These are phyloP conservation scores for Orussus abietinus DNA, from an alignment of 1,140 invertebrate species.

Conservation along the genomic window DNA sequence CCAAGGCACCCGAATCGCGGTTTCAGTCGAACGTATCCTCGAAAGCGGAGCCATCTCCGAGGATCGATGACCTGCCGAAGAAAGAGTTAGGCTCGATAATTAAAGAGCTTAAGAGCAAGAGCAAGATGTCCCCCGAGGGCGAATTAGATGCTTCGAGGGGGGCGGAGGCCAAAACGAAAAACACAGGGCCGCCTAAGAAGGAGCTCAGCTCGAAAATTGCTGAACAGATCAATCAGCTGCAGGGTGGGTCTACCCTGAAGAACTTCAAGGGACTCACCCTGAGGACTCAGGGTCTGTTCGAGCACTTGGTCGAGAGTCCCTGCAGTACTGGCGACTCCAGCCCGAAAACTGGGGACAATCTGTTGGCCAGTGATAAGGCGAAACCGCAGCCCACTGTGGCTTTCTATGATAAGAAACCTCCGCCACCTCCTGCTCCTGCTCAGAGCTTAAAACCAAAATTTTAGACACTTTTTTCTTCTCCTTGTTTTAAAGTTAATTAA, in stretches of 20 bases:
- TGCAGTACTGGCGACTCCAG: slow-evolving; percentile 19
- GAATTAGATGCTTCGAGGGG: too few species aligned
- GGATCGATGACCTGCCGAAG: too few species aligned
- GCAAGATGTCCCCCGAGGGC: too few species aligned
- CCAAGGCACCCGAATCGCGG: too few species aligned
- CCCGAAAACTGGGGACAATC: slow-evolving; percentile 28
- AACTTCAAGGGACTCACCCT: slow-evolving; percentile 51
- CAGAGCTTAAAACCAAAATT: slow-evolving; percentile 41
- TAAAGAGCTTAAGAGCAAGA: too few species aligned
- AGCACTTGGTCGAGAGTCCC: slow-evolving; percentile 33
- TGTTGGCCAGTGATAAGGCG: slow-evolving; percentile 12
- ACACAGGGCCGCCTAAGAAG: slow-evolving; percentile 19
- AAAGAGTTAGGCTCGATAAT: too few species aligned
- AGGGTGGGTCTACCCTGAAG: slow-evolving; percentile 28
- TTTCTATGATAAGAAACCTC: slow-evolving; percentile 49
- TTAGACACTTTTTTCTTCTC: too few species aligned
- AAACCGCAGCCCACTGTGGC: slow-evolving; percentile 20
- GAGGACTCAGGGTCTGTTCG: slow-evolving; percentile 35
- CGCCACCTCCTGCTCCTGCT: slow-evolving; percentile 40
- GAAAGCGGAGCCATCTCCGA: too few species aligned
- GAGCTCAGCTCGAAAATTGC: slow-evolving; percentile 31
- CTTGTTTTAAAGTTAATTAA: too few species aligned
- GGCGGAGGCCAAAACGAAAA: slow-evolving; percentile 12
- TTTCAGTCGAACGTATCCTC: too few species aligned
- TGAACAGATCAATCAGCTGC: slow-evolving; percentile 34